phyloP scores from a whole-genome alignment of 2,888 invertebrate species.

The Torymus auratus region DNA sequence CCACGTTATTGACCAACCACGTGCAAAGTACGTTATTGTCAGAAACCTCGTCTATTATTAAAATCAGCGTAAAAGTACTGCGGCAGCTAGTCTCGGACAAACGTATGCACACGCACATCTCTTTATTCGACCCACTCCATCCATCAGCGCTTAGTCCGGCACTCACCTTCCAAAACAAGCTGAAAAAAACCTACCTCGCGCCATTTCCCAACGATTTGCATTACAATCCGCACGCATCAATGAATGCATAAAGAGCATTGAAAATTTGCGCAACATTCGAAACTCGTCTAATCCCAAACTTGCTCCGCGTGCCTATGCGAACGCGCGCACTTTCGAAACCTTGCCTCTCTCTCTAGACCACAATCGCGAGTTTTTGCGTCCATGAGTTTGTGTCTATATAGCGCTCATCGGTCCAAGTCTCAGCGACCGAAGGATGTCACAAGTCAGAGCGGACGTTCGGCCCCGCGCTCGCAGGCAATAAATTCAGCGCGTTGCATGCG shows the following conservation, averaged over 20 bases:
- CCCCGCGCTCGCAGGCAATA: slow-evolving; percentile 19
- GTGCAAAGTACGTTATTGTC: no score
- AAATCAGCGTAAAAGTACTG: not conserved
- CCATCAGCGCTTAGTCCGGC: no score
- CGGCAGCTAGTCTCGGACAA: not conserved
- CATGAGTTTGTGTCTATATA: not conserved
- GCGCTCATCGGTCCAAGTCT: slow-evolving; percentile 5
- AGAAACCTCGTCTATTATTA: not conserved
- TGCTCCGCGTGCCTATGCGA: no score
- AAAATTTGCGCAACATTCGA: slow-evolving; percentile 42
- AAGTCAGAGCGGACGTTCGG: slow-evolving; percentile 3
- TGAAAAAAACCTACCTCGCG: not conserved
- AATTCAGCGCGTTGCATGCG: slow-evolving; percentile 16
- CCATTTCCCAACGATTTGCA: slow-evolving; percentile 14
- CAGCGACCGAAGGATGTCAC: slow-evolving; percentile 7
- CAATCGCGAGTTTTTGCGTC: not conserved
- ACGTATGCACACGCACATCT: no score
- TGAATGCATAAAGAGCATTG: slow-evolving; percentile 29
- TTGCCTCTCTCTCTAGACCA: not conserved
- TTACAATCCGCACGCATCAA: slow-evolving; percentile 7
- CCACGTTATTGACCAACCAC: slow-evolving; percentile 6
- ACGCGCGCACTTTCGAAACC: slow-evolving; percentile 36
- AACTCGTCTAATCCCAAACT: slow-evolving; percentile 21
- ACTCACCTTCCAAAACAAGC: not conserved
- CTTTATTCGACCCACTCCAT: no score